These are phyloP conservation scores for Drosophila aff. DNA, from an alignment of 1,140 invertebrate genomes.

Conservation along the genomic window DNA sequence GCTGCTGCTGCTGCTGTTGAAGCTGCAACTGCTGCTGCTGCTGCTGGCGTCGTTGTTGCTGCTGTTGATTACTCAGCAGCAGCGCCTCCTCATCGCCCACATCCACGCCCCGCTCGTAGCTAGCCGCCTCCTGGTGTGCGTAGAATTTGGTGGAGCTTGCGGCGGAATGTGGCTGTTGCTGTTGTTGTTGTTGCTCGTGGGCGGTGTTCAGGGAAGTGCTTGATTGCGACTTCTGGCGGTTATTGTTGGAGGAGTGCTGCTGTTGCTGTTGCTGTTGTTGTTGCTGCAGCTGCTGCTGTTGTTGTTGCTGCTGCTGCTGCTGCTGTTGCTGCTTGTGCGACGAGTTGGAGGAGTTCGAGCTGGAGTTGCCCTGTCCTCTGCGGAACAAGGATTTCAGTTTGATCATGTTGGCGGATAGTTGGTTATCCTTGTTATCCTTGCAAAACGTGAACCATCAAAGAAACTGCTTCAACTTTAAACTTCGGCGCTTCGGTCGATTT, in stretches of 20 bases:
- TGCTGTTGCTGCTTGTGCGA: slow-evolving; percentile 55
- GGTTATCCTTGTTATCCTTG: slow-evolving; percentile 23
- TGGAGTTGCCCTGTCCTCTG: slow-evolving; percentile 88
- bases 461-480: slow-evolving; percentile 13
- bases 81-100: slow-evolving; percentile 77
- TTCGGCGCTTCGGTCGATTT: not conserved
- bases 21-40: slow-evolving; percentile 48
- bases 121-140: slow-evolving; percentile 64
- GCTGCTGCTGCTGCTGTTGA: slow-evolving; percentile 35
- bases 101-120: slow-evolving; percentile 77
- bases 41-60: slow-evolving; percentile 45
- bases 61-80: slow-evolving; percentile 64
- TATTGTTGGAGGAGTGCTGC: slow-evolving; percentile 73
- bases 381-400: slow-evolving; percentile 93
- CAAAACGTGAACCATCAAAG: slow-evolving; percentile 71
- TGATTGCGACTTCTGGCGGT: slow-evolving; percentile 80
- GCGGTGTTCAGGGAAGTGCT: slow-evolving; percentile 78
- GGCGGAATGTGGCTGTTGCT: slow-evolving; percentile 41
- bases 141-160: slow-evolving; percentile 71
- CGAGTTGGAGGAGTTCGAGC: slow-evolving; percentile 75
- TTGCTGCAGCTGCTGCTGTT: slow-evolving; percentile 16
- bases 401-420: slow-evolving; percentile 87
- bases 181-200: slow-evolving; percentile 65
- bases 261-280: slow-evolving; percentile 54
- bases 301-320: not conserved